Conservation (phyloP, 2,888 invertebrate genomes). For the Lamproptera curius region DNA sequence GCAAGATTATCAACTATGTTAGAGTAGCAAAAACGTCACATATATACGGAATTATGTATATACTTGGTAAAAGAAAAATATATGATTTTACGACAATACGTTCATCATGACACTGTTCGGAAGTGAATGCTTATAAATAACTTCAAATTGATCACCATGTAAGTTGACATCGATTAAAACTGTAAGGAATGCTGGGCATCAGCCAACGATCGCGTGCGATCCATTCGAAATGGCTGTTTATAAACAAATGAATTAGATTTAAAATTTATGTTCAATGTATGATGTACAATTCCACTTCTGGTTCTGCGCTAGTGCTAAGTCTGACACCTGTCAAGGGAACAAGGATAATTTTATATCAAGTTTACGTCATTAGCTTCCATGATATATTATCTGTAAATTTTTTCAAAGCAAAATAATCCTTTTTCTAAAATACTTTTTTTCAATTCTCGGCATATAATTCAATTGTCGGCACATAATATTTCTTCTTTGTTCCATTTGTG, state of each 20-base stretch:
- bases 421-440: too few relatives aligned
- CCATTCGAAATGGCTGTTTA: conserved; percentile 8
- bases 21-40: too few relatives aligned
- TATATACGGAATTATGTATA: too few relatives aligned
- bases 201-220: conserved; percentile 4
- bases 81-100: too few relatives aligned
- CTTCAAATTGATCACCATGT: background rate
- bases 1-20: too few relatives aligned
- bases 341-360: background rate
- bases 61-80: too few relatives aligned
- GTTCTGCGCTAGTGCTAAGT: conserved; percentile 6
- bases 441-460: background rate
- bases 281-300: conserved; percentile 15
- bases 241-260: conserved; percentile 15
- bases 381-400: background rate
- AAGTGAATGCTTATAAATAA: too few relatives aligned
- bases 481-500: background rate
- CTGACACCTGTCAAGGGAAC: conserved; percentile 11
- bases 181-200: conserved; percentile 8
- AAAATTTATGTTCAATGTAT: conserved; percentile 8
- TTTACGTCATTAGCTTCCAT: background rate
- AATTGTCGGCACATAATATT: background rate
- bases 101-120: too few relatives aligned
- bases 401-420: background rate
- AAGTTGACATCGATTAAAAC: conserved; percentile 6